Evolutionary conservation across 2,888 invertebrate genomes (phyloP).

Genomic region (Tipula helvola): DNA sequence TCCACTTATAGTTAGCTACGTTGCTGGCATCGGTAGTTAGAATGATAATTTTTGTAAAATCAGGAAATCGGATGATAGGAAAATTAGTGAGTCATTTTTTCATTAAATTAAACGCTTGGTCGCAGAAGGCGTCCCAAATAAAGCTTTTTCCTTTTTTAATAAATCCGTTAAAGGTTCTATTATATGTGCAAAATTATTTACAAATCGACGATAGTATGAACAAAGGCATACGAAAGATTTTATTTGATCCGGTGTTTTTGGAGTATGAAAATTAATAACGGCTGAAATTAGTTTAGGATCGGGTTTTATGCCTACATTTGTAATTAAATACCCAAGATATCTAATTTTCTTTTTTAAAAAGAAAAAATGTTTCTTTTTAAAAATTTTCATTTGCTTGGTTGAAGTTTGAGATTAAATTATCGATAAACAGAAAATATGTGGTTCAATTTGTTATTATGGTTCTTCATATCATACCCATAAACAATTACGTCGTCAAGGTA

Average conservation of each 20-base stretch:
- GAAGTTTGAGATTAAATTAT: slow-evolving; percentile 18
- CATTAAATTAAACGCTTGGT: not conserved
- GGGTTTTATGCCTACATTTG: too few relatives aligned
- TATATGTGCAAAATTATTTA: slow-evolving; percentile 9
- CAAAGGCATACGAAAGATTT: slow-evolving; percentile 23
- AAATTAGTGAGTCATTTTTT: slow-evolving; percentile 13
- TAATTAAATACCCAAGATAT: slow-evolving; percentile 19
- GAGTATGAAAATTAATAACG: slow-evolving; percentile 20
- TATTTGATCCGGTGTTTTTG: slow-evolving; percentile 18
- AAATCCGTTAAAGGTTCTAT: not conserved
- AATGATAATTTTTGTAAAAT: slow-evolving; percentile 21
- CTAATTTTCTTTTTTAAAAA: slow-evolving; percentile 18
- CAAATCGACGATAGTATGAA: too few relatives aligned
- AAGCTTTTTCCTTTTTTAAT: not conserved
- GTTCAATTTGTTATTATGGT: too few relatives aligned
- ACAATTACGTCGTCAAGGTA: too few relatives aligned
- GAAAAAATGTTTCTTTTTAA: too few relatives aligned
- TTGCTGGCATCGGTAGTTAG: slow-evolving; percentile 21
- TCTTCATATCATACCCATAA: too few relatives aligned
- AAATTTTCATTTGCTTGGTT: slow-evolving; percentile 20
- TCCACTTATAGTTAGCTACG: slow-evolving; percentile 18
- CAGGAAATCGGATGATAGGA: slow-evolving; percentile 25
- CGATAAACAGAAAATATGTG: slow-evolving; percentile 12
- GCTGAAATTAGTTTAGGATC: too few relatives aligned
- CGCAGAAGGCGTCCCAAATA: not conserved